Base-by-base conservation (phyloP, 2,888 invertebrate genomes). In the Drosophila quinaria region DNA sequence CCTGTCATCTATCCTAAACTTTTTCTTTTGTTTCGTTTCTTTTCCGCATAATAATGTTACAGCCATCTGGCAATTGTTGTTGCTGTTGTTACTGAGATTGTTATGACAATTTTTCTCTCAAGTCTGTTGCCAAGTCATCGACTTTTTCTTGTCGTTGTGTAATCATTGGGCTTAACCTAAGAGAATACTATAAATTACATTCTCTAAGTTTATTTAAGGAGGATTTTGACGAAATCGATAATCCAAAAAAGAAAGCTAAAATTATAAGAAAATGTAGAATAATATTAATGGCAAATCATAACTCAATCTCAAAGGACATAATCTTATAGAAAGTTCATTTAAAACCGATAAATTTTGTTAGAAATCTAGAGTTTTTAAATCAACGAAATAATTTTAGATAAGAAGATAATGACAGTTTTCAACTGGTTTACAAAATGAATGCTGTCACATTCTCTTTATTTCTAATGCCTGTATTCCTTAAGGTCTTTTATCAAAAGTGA, bases 11-110 rank as follows among this genome's bases (percentile, higher is more conserved):
- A 60, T 77, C 77, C 51, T 10, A 56, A 51, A 60, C 55, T 60
- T 49, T 55, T 44, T 42, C 22, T 11, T 42, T 42, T 25, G 5
- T 3, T 55, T 10, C 10, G 51, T 33, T 61, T 59, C 58, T 59
- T 39, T 59, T 44, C 59, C 46, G 42, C 62, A 62, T 75, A 66
- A 75, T 77, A 66, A 66, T 72, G 56, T 41, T 52, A 25, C 9
- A 62, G 55, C 51, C 77, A 76, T 58, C 66, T 74, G 69, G 55
- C 37, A 49, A 55, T 39, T 52, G 33, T 41, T 61, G 42, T 55
- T 56, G 46, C 22, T 73, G 41, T 17, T 58, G 42, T 29, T 46
- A 19, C n/a, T 52, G 11, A 42, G 42, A 49, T 60, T 60, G 72
- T 31, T 61, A 44, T 65, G 51, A 13, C 49, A 72, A 35, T 50